A percentile compares a stretch with the other conserved stretches of the same genome.
These are phyloP conservation scores for Mormyrops boulengeri DNA, from an alignment of 2,797 vertebrate genomes.

Conservation along the genomic window DNA sequence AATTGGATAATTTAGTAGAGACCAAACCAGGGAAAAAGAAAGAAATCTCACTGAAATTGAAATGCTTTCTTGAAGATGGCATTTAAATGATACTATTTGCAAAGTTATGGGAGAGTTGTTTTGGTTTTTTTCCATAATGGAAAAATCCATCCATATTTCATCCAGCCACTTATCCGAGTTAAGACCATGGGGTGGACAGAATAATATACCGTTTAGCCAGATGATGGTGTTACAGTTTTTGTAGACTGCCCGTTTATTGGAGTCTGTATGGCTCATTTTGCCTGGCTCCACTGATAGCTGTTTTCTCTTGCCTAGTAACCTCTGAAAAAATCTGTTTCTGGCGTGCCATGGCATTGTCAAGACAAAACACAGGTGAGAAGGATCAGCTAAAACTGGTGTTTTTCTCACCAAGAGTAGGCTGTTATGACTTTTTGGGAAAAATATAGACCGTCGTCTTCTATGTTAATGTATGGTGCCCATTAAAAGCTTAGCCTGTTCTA, in stretches of 20 bases:
- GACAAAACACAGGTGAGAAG: not conserved
- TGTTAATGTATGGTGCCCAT: not conserved
- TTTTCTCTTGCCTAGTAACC: slow-evolving; percentile 4
- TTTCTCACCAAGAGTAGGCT: not conserved
- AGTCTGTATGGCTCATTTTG: not conserved
- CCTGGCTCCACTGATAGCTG: not conserved
- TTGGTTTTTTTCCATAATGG: not conserved
- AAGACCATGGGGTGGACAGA: not conserved
- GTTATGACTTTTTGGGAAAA: not conserved
- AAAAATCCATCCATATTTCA: not conserved
- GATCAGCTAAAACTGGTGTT: not conserved
- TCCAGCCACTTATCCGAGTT: not conserved
- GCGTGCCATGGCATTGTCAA: not conserved
- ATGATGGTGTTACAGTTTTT: not conserved
- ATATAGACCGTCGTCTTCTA: not conserved
- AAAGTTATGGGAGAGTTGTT: not conserved
- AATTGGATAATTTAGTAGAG: not conserved
- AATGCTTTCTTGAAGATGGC: not conserved
- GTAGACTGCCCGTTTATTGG: not conserved
- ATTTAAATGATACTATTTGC: not conserved
- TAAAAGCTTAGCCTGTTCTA: not conserved
- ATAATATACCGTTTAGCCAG: not conserved
- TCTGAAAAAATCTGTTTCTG: slow-evolving; percentile 3
- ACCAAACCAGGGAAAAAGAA: not conserved
- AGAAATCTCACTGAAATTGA: not conserved